phyloP scores from a whole-genome alignment of 2,888 invertebrate species.

The Nudaria mundana region DNA sequence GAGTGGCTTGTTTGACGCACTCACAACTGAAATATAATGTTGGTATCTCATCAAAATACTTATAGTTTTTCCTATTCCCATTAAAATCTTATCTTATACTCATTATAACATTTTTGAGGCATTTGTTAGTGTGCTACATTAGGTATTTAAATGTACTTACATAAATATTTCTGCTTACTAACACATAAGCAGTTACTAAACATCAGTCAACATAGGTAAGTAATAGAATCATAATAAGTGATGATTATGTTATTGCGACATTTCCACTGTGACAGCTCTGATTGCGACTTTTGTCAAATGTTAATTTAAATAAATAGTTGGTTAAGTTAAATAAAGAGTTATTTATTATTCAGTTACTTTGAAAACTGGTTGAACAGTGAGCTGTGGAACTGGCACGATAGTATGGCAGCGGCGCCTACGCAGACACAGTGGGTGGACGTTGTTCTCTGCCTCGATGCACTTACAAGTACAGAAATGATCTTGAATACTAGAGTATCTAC shows the following conservation, averaged over 20 bases:
- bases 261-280: slow-evolving; percentile 9
- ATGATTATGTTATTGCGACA: too few relatives aligned
- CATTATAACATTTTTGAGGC: too few relatives aligned
- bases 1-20: too few relatives aligned
- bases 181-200: slow-evolving; percentile 11
- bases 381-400: slow-evolving; percentile 10
- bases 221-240: slow-evolving; percentile 7
- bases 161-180: too few relatives aligned
- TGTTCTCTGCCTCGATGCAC: slow-evolving; percentile 24
- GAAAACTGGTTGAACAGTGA: slow-evolving; percentile 26
- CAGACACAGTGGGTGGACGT: slow-evolving; percentile 42
- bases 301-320: slow-evolving; percentile 53
- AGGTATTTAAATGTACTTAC: too few relatives aligned
- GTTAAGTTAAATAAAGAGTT: slow-evolving; percentile 42
- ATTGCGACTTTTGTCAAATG: slow-evolving; percentile 21
- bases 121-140: too few relatives aligned
- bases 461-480: slow-evolving; percentile 30
- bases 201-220: slow-evolving; percentile 2
- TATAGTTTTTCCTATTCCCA: too few relatives aligned
- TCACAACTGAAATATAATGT: too few relatives aligned
- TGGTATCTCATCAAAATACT: too few relatives aligned
- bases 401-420: slow-evolving; percentile 26
- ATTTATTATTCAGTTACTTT: slow-evolving; percentile 10
- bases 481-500: slow-evolving; percentile 35
- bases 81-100: too few relatives aligned